phyloP scores from a whole-genome alignment of 37 sponge, comb jelly and placozoan genomes.

The Crambe crambe region DNA sequence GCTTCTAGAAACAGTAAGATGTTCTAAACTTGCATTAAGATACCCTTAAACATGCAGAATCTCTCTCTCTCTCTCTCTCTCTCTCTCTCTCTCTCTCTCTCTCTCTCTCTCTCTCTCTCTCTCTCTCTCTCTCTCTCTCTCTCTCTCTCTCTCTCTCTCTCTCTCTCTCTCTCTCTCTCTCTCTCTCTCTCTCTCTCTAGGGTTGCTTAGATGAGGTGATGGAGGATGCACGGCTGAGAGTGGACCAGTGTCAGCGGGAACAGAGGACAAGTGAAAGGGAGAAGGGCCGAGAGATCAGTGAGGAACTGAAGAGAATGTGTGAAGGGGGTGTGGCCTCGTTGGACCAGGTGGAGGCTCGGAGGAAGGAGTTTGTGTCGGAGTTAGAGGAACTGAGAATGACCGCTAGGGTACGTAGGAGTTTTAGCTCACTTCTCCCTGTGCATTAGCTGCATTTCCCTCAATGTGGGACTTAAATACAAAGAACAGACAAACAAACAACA shows the following conservation, averaged over 20 bases:
- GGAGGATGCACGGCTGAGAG: neutral
- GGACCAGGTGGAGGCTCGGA: slow-evolving; percentile 19
- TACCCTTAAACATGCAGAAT: neutral
- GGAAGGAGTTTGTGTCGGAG: slow-evolving; percentile 24
- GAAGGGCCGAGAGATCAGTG: slow-evolving; percentile 21
- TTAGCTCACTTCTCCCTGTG: neutral
- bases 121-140: neutral
- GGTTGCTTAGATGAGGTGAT: neutral
- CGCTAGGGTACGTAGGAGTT: slow-evolving; percentile 1
- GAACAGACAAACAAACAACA: too few species aligned
- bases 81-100: neutral
- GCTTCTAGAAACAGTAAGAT: slow-evolving; percentile 20
- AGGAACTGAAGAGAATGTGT: slow-evolving; percentile 30
- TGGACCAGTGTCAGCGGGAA: slow-evolving; percentile 20
- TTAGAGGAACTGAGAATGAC: slow-evolving; percentile 17
- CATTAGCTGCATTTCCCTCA: neutral
- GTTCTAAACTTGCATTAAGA: neutral
- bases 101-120: neutral
- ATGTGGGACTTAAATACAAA: too few species aligned
- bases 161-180: neutral
- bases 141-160: neutral
- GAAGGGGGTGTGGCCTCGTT: slow-evolving; percentile 23
- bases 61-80: neutral
- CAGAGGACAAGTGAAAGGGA: slow-evolving; percentile 28
- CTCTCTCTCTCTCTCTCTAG: neutral